These are phyloP conservation scores for Uropetala carovei DNA, from an alignment of 2,888 invertebrate genomes.

Conservation along the genomic window DNA sequence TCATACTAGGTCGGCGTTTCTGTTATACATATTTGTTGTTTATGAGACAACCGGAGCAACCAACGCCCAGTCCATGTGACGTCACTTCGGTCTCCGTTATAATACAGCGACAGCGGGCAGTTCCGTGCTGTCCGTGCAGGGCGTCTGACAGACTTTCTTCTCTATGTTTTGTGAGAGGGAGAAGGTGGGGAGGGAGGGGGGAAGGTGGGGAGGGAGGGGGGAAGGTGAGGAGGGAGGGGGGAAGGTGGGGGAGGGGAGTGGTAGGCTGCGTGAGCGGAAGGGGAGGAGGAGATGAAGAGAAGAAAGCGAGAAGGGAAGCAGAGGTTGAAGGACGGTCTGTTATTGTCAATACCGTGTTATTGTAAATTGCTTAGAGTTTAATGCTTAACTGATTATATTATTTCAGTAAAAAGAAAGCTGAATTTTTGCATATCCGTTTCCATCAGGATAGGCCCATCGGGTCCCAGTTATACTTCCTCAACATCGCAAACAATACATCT, in stretches of 20 bases:
- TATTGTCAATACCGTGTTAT: background rate
- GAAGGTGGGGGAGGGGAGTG: background rate
- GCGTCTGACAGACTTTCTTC: constrained; percentile 14
- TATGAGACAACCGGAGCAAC: constrained; percentile 16
- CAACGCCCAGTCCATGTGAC: constrained; percentile 16
- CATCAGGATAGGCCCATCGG: too few species aligned
- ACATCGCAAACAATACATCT: too few species aligned
- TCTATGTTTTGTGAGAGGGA: background rate
- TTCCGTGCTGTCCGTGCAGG: background rate
- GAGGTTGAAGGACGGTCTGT: background rate
- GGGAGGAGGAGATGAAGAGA: background rate
- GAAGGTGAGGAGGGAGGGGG: background rate
- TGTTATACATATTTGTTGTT: background rate
- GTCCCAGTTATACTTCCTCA: too few species aligned
- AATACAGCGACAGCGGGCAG: background rate
- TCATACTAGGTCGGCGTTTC: too few species aligned
- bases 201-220: background rate
- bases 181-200: background rate
- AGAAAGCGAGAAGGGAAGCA: background rate
- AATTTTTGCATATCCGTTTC: too few species aligned
- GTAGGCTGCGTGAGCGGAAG: background rate
- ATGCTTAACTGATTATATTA: too few species aligned
- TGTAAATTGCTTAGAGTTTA: background rate
- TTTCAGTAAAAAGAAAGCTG: too few species aligned
- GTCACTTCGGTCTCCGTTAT: background rate